Evolutionary conservation across 2,797 vertebrate species (phyloP).

Genomic region (Dermochelys coriacea): DNA sequence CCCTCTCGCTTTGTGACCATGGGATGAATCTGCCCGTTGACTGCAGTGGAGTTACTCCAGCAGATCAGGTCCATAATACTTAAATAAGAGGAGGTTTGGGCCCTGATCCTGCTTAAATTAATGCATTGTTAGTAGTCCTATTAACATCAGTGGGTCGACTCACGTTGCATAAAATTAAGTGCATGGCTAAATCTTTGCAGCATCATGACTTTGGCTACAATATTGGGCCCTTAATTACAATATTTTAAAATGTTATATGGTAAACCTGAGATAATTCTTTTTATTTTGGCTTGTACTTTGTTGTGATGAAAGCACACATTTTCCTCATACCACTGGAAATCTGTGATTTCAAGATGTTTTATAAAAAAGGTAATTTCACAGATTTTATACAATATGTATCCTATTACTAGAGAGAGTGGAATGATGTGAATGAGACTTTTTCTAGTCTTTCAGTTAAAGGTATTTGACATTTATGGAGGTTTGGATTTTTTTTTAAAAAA

Average conservation of each 20-base stretch:
- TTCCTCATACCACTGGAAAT: background rate
- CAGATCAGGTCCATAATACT: background rate
- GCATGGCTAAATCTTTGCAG: background rate
- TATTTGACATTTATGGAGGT: background rate
- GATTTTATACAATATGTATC: background rate
- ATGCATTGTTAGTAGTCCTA: background rate
- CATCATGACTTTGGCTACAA: background rate
- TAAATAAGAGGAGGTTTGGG: background rate
- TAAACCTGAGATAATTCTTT: background rate
- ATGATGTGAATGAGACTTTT: background rate
- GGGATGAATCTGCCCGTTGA: background rate
- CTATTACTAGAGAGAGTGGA: background rate
- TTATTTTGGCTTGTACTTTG: background rate
- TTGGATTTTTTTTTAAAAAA: background rate
- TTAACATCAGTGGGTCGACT: background rate
- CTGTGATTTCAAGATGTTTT: background rate
- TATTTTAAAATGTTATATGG: background rate
- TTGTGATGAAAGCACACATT: background rate
- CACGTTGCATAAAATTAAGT: background rate
- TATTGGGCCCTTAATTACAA: background rate
- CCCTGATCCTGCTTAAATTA: background rate
- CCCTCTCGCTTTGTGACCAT: background rate
- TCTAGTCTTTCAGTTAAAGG: background rate
- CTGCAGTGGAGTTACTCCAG: background rate
- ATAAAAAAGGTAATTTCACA: background rate